Percentiles rank a stretch among this genome's conserved stretches.
Evolutionary conservation across 1,140 invertebrate species (phyloP).

Genomic region (Sesamia nonagrioides): DNA sequence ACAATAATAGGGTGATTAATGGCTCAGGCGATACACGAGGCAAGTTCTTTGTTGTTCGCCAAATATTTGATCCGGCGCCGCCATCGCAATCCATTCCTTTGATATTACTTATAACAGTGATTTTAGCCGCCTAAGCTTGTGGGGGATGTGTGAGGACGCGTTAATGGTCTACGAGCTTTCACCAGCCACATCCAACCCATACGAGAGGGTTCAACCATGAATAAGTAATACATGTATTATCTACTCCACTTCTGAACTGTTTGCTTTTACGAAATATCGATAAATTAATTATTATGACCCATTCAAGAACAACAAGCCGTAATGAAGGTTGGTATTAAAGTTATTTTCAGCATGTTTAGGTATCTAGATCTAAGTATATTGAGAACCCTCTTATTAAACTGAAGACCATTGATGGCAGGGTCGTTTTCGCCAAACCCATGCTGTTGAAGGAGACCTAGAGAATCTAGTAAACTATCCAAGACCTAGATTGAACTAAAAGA

Average conservation of each 20-base stretch:
- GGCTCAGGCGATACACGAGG: conserved; percentile 68
- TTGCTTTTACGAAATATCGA: conserved; percentile 23
- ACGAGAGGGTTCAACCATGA: conserved; percentile 15
- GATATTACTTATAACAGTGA: conserved; percentile 64
- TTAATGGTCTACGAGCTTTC: conserved; percentile 51
- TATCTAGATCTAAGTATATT: neutral
- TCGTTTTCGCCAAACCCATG: no score
- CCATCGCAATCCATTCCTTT: conserved; percentile 71
- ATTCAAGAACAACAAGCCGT: conserved; percentile 3
- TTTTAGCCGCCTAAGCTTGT: conserved; percentile 55
- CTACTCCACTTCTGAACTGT: conserved; percentile 18
- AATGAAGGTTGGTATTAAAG: neutral
- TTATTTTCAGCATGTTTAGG: neutral
- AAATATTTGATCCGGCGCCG: conserved; percentile 76
- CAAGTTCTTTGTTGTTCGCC: conserved; percentile 75
- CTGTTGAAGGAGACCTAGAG: no score
- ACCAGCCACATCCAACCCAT: conserved; percentile 22
- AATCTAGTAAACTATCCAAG: no score
- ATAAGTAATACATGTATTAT: conserved; percentile 39
- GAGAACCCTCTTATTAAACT: no score
- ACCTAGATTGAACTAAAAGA: no score
- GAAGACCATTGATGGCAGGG: no score
- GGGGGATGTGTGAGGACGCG: conserved; percentile 39
- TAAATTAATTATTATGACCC: conserved; percentile 7
- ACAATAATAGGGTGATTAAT: conserved; percentile 81